Base-by-base conservation (phyloP, 2,113 vertebrate genomes). In the Falcunculus frontatus region DNA sequence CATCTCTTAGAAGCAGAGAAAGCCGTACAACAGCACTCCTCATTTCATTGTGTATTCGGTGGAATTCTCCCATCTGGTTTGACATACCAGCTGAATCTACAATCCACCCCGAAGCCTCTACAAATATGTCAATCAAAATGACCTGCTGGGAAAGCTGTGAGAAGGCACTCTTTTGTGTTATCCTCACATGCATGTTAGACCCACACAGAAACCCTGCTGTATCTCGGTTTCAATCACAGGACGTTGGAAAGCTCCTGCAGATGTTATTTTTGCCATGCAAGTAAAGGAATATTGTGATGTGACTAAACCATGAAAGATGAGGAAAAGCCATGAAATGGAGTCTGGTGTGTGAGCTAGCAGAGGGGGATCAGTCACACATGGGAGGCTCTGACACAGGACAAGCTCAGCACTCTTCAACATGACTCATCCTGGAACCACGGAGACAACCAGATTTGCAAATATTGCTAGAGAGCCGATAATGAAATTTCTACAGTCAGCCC, bases 11-110 rank as follows among this genome's bases (percentile, higher is more conserved):
- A 92, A 89, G 55, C 49, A 62, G 41, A 82, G 76, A 93, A 88
- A 87, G 37, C 67, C 70, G 33, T 73, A 75, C 79, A 84, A 64
- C 32, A 47, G 25, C 33, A 62, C 55, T 93, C 62, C 70, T 95
- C 84, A 59, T 90, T 96, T 94, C 93, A 83, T 60, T 94, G 81
- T 91, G 73, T 69, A 59, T 33, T 86, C 0, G 4, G 70, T 95
- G 90, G 92, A 96, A 96, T 96, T 97, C 85, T 97, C 94, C 96
- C 97, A 97, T 96, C 96, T 97, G 97, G 94, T 90, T 81, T 95
- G 89, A 92, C 84, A 92, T 74, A 89, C 96, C 97, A 98, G 97
- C 97, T 98, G 97, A 98, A 97, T 94, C 95, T 97, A 96, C 94
- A 95, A 97, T 80, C 85, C 88, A 91, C 89, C 64, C 96, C 85